Base-by-base conservation (phyloP, 2,888 invertebrate species). In the Eupeodes luniger region DNA sequence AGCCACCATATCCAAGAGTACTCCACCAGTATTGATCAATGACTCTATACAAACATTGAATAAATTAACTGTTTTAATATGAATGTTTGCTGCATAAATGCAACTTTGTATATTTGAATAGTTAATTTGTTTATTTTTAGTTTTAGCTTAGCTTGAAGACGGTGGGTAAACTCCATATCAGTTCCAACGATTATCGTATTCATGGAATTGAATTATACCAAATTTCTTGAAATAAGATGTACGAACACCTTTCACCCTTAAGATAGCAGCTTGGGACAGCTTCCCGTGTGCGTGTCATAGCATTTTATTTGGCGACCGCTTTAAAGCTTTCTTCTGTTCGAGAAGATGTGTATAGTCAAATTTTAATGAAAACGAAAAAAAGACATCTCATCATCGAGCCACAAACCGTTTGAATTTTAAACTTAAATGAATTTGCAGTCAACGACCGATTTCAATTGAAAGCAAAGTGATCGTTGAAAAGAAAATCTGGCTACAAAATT, bases 221-320 rank as follows among this genome's bases (percentile, higher is more conserved):
- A 14, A 59, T 34, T 14, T 59, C 34, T 14, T 59, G n/a, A n/a
- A n/a, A n/a, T 40, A n/a, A 40, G 36, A 40, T 36, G 9, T 16
- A 61, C 10, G 36, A 36, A 61, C 36, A 40, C 40, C 61, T 36
- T 36, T 59, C 34, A 59, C 59, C 59, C 59, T 59, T 59, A 59
- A 4, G 11, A 7, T 4, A 10, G 0, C n/a, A n/a, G n/a, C n/a
- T n/a, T n/a, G n/a, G n/a, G 14, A 34, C 27, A 2, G n/a, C 51
- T 14, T 12, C 2, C 14, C 5, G 1, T 12, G 14, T 51, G 5
- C 5, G 1, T 12, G 14, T 51, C 3, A n/a, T 51, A 12, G 2
- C 27, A 27, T 55, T 55, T 19, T 55, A 27, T 27, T 27, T 27
- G 27, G 16, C 53, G 11, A 53, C 3, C 10, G 2, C 53, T 53